A percentile compares a stretch with the other conserved stretches of the same genome.
Evolutionary conservation across 2,888 invertebrate species (phyloP).

Genomic region (Teleiodes luculella): DNA sequence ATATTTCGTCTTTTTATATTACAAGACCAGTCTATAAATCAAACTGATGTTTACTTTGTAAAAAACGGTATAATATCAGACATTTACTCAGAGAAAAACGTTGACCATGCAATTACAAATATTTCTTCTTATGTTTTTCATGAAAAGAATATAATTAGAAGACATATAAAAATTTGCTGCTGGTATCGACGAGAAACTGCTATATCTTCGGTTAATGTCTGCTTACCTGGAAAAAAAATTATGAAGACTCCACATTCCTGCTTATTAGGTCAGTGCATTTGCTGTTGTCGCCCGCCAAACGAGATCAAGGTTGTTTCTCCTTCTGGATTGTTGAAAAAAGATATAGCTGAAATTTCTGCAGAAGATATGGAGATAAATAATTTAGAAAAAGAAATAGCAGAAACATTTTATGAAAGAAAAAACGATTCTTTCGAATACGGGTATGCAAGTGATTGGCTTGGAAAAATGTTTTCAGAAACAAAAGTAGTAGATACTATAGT

Average conservation of each 20-base stretch:
- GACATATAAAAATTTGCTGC: neutral
- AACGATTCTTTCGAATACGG: neutral
- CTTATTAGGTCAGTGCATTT: neutral
- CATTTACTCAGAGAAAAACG: neutral
- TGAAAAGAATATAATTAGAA: neutral
- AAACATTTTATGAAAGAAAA: neutral
- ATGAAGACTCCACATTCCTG: neutral
- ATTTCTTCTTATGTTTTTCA: neutral
- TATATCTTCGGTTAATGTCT: neutral
- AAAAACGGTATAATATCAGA: neutral
- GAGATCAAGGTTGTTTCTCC: neutral
- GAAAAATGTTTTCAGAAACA: neutral
- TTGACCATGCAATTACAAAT: neutral
- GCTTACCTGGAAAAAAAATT: neutral
- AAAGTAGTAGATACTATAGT: neutral
- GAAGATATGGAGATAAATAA: conserved; percentile 12
- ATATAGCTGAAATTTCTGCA: neutral
- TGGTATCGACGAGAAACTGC: neutral
- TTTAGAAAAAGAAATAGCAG: conserved; percentile 6
- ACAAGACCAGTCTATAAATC: neutral
- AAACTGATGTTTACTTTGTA: neutral
- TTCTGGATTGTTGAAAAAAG: neutral
- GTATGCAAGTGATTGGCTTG: neutral
- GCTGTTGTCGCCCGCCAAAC: neutral
- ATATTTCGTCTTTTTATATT: neutral